These are phyloP conservation scores for Crocallis elinguaria DNA, from an alignment of 2,888 invertebrate genomes.

Conservation along the genomic window DNA sequence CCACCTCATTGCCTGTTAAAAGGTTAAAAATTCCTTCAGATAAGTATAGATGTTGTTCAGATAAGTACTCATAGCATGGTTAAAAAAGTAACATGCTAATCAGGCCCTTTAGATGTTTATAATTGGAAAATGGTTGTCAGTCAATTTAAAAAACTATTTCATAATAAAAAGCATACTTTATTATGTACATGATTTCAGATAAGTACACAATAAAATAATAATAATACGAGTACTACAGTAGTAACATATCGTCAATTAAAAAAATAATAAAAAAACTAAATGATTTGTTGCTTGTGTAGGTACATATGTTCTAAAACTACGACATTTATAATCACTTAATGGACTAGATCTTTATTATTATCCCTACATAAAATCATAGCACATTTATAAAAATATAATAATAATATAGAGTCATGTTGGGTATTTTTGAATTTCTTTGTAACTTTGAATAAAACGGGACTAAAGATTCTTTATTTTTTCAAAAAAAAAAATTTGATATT, in stretches of 20 bases:
- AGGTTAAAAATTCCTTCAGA: too few relatives aligned
- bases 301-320: background rate
- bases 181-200: slow-evolving; percentile 24
- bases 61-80: too few relatives aligned
- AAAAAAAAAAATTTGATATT: too few relatives aligned
- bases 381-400: background rate
- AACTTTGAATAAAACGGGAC: too few relatives aligned
- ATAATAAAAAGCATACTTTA: slow-evolving; percentile 26
- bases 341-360: slow-evolving; percentile 18
- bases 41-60: too few relatives aligned
- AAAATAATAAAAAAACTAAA: background rate
- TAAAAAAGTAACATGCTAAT: too few relatives aligned
- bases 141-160: slow-evolving; percentile 1
- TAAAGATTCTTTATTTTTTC: too few relatives aligned
- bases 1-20: too few relatives aligned
- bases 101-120: too few relatives aligned
- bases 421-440: background rate
- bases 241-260: background rate
- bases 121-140: background rate
- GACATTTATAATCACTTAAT: slow-evolving; percentile 20
- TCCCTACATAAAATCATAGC: slow-evolving; percentile 7
- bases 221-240: background rate
- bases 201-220: slow-evolving; percentile 6
- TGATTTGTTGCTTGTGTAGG: background rate
- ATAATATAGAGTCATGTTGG: background rate